Conservation (phyloP, 2,797 vertebrate species). For the Cichlasoma orientale region DNA sequence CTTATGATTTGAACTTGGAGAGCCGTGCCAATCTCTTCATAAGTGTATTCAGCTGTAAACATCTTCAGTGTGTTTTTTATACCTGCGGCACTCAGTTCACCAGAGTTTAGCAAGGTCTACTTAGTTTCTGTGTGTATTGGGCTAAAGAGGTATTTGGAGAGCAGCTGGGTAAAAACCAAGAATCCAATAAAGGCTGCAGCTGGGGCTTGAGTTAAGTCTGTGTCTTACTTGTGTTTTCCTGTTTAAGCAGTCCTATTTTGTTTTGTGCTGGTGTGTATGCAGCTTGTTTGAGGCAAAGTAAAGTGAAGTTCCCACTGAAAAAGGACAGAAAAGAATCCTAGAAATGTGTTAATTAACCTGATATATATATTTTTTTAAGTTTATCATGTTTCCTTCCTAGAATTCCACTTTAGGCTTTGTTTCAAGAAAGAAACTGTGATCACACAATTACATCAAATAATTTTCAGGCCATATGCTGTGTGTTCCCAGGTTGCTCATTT, state of each 20-base stretch:
- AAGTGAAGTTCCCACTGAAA: background rate
- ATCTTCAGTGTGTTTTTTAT: slow-evolving; percentile 1
- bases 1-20: slow-evolving; percentile 8
- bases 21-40: slow-evolving; percentile 5
- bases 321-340: background rate
- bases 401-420: slow-evolving; percentile 2
- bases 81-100: slow-evolving; percentile 9
- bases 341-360: slow-evolving; percentile 2
- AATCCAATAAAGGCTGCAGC: background rate
- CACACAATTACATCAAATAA: background rate
- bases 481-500: background rate
- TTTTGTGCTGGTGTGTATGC: background rate
- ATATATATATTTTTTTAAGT: background rate
- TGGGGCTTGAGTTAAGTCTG: background rate
- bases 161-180: slow-evolving; percentile 7
- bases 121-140: slow-evolving; percentile 15
- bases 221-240: background rate
- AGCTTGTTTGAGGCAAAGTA: background rate
- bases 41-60: slow-evolving; percentile 7
- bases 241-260: background rate
- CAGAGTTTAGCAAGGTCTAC: slow-evolving; percentile 16
- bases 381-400: background rate
- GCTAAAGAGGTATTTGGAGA: slow-evolving; percentile 22
- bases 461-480: background rate
- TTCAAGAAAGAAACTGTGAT: slow-evolving; percentile 7